Evolutionary conservation across 2,113 vertebrate species (phyloP), one percentile per base, ranked within the genome.

Genomic region (Cavia aperea): DNA sequence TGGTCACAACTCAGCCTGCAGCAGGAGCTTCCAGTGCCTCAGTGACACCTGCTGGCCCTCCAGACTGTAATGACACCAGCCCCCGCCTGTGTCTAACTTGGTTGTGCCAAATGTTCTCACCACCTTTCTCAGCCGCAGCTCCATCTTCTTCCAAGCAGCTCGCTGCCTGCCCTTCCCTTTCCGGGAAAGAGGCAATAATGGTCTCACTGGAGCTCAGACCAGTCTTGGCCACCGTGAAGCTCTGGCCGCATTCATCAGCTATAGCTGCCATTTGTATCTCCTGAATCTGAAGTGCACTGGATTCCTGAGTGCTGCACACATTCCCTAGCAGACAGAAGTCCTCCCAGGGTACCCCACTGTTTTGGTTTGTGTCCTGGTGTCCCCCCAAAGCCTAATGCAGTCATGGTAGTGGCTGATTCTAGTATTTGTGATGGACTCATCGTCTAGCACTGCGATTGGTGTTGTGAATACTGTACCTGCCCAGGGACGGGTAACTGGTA

Each of bases 301-400:
- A 70, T 51, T 88, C 81, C 92, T 68, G 65, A 91, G 72, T n/a
- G 75, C 19, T 33, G 43, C 75, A n/a, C 36, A 70, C 29, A 23
- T 39, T 19, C 49, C 26, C 26, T 23, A 33, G 24, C 56, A 33
- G 5, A 26, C 1, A 21, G 46, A 0, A 1, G n/a, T 21, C 24
- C 39, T 70, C 63, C 46, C 82, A n/a, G 7, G 12, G 62, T 39
- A 36, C 84, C 6, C 11, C 15, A 56, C 56, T 56, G 56, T 58
- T 58, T 5, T 58, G 18, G 56, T 58, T 58, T 58, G 56, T 58
- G 56, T 58, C 56, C 6, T 58, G 56, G 56, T 58, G 18, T 19
- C 18, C 18, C 56, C 56, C 5, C 56, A 58, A 58, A 58, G 18
- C 56, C 18, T 58, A 16, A 58, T 58, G 56, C 18, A 58, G 56